phyloP scores from a whole-genome alignment of 2,888 invertebrate genomes.

The Meiosimyza platycephala region DNA sequence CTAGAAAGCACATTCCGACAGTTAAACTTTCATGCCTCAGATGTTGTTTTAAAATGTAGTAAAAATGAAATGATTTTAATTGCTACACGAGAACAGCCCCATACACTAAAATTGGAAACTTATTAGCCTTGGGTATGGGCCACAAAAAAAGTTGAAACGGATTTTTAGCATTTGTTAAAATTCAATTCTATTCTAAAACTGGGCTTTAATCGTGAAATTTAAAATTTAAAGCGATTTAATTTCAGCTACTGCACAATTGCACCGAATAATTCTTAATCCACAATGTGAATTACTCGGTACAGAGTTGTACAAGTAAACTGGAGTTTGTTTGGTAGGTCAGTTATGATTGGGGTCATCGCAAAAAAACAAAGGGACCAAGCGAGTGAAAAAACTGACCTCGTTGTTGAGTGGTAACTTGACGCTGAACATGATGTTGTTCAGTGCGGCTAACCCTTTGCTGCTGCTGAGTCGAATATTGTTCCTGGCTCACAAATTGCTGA shows the following conservation, averaged over 20 bases:
- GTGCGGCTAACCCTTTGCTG: constrained; percentile 76
- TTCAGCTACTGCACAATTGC: constrained; percentile 27
- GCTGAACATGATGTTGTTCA: constrained; percentile 77
- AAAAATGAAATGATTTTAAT: too few species aligned
- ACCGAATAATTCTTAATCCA: constrained; percentile 57
- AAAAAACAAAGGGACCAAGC: background rate
- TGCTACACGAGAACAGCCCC: too few species aligned
- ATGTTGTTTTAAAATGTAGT: too few species aligned
- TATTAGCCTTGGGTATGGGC: too few species aligned
- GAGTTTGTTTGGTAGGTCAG: background rate
- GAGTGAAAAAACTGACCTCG: constrained; percentile 72
- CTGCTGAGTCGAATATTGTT: constrained; percentile 65
- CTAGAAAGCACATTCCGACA: too few species aligned
- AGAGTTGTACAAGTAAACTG: constrained; percentile 30
- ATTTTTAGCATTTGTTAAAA: too few species aligned
- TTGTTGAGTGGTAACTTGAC: constrained; percentile 81
- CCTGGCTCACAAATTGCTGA: constrained; percentile 69
- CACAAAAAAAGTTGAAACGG: too few species aligned
- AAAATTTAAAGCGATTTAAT: background rate
- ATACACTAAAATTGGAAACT: too few species aligned
- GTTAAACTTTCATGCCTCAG: too few species aligned
- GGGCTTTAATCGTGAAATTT: too few species aligned
- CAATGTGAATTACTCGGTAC: constrained; percentile 54
- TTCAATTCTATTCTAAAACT: too few species aligned
- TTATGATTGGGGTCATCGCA: background rate